phyloP scores from a whole-genome alignment of 23 tunicate genomes.

The Trididemnum clinides region DNA sequence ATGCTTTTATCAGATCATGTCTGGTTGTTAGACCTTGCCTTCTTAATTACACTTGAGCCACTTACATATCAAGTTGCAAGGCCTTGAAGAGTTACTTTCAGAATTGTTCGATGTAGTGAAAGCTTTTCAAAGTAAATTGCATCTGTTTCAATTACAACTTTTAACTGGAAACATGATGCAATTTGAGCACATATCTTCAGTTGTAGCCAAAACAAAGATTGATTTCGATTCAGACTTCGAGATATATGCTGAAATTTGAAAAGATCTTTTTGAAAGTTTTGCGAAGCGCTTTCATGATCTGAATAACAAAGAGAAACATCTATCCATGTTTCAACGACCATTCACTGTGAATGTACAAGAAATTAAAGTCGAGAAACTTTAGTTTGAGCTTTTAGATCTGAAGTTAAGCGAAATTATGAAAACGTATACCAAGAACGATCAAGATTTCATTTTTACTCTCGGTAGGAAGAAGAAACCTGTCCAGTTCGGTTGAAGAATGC shows the following conservation, averaged over 20 bases:
- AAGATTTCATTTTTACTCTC: not conserved
- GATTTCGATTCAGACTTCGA: not conserved
- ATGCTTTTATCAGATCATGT: not conserved
- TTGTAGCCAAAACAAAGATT: not conserved
- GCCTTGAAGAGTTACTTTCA: not conserved
- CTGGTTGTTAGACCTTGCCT: no score
- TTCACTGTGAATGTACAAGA: not conserved
- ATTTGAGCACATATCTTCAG: not conserved
- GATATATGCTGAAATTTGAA: not conserved
- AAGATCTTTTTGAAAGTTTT: not conserved
- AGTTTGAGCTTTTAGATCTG: not conserved
- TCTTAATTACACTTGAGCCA: not conserved
- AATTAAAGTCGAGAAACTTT: not conserved
- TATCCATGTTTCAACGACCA: not conserved
- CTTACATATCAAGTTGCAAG: not conserved
- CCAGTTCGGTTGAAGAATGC: not conserved
- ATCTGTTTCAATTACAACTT: not conserved
- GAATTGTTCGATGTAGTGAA: not conserved
- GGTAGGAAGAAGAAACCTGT: not conserved
- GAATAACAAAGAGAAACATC: not conserved
- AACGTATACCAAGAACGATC: not conserved
- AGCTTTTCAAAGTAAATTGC: not conserved
- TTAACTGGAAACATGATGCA: not conserved
- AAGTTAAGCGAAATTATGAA: not conserved
- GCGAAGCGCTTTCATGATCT: not conserved